These are phyloP conservation scores for Neomonachus schauinslandi DNA, from an alignment of 2,113 vertebrate species.

Conservation along the genomic window DNA sequence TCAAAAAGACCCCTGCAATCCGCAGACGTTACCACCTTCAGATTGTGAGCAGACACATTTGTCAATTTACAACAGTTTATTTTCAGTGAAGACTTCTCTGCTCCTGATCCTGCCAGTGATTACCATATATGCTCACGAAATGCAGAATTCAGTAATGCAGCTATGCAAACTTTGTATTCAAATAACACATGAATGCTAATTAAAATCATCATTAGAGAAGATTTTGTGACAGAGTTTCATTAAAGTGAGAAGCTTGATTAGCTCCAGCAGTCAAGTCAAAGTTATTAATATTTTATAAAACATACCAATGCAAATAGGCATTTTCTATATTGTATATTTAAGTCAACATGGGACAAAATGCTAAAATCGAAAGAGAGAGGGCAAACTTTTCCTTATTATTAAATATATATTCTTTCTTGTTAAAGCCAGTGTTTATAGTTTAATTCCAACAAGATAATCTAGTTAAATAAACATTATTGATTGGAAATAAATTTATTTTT, in stretches of 20 bases:
- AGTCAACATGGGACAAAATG: neutral
- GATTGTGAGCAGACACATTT: neutral
- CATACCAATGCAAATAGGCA: neutral
- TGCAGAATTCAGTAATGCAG: neutral
- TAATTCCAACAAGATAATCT: slow-evolving; percentile 24
- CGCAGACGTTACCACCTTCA: too few species aligned
- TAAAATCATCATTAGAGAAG: neutral
- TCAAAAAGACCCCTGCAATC: neutral
- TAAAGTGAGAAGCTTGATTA: neutral
- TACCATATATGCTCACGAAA: neutral
- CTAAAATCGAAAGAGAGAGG: neutral
- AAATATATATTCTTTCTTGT: neutral
- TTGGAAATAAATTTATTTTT: neutral
- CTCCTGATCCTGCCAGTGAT: neutral
- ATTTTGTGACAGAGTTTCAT: neutral
- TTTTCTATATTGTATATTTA: neutral
- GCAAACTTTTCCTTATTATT: neutral
- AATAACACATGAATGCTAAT: neutral
- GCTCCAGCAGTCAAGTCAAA: neutral
- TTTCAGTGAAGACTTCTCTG: neutral
- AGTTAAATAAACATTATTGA: neutral
- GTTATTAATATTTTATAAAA: slow-evolving; percentile 24
- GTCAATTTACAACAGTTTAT: neutral
- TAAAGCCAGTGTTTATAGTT: neutral
- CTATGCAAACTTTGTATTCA: neutral